A percentile compares a stretch with the other conserved stretches of the same genome.
These are phyloP conservation scores for Pterois miles DNA, from an alignment of 2,797 vertebrate genomes.

Conservation along the genomic window DNA sequence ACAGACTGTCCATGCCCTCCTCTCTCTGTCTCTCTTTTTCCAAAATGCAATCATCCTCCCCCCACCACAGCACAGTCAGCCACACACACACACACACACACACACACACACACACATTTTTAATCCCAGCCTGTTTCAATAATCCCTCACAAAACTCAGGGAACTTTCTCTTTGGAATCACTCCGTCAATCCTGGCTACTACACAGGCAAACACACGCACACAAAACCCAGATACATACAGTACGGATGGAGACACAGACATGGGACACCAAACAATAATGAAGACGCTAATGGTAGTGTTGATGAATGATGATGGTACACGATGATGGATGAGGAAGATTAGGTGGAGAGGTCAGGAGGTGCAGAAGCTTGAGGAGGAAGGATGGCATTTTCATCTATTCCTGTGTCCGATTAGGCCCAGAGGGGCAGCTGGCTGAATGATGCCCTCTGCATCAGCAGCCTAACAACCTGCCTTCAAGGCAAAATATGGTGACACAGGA, in stretches of 20 bases:
- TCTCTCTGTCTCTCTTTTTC: constrained; percentile 11
- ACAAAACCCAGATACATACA: not conserved
- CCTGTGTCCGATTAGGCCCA: constrained; percentile 29
- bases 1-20: constrained; percentile 29
- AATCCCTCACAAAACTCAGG: constrained; percentile 71
- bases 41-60: constrained; percentile 66
- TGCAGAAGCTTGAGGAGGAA: not conserved
- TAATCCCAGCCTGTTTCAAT: constrained; percentile 74
- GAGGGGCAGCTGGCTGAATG: constrained; percentile 36
- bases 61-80: constrained; percentile 31
- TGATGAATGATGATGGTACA: constrained; percentile 1
- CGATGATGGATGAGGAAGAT: constrained; percentile 28
- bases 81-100: constrained; percentile 27
- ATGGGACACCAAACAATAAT: not conserved
- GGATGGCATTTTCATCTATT: constrained; percentile 10
- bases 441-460: constrained; percentile 41
- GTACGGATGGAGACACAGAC: not conserved
- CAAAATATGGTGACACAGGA: constrained; percentile 39
- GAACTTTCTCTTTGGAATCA: constrained; percentile 74
- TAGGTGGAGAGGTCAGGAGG: constrained; percentile 6
- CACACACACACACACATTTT: constrained; percentile 18
- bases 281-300: not conserved
- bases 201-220: constrained; percentile 1
- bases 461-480: constrained; percentile 29
- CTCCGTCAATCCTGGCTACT: constrained; percentile 42